Base-by-base conservation (phyloP, 2,888 invertebrate species). In the Brachynemurus nebulosus region DNA sequence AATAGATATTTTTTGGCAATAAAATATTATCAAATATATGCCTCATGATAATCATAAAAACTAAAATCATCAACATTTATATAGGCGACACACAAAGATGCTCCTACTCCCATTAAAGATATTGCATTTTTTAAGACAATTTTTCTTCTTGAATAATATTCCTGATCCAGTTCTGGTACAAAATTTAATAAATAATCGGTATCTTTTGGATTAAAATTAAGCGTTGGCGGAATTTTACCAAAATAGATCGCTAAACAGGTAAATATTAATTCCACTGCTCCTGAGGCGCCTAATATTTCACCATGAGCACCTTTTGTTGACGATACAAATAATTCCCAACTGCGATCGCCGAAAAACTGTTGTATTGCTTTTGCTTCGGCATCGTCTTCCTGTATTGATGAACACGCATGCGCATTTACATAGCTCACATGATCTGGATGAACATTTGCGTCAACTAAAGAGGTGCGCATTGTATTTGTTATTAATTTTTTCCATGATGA, bases 61-160 rank as follows among this genome's bases (percentile, higher is more conserved):
- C n/a, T n/a, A n/a, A n/a, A n/a, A n/a, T n/a, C n/a, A n/a, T n/a
- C n/a, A n/a, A n/a, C n/a, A n/a, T n/a, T n/a, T n/a, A n/a, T n/a
- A n/a, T n/a, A 25, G 11, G 27, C 27, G 49, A 80, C 64, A 64
- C 89, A 86, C 33, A 93, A 67, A 46, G 84, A 80, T 18, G 93
- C 92, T 73, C 97, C 98, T 3, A 96, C 97, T 35, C 97, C 97
- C 44, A 97, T 97, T 72, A 98, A 98, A 4, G 97, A 97, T 72
- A 98, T 97, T 1, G 97, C 93, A 68, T 98, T 98, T 63, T 91
- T 93, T 41, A 98, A 63, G 12, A 91, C 93, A 54, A 92, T 68
- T 57, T 81, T 73, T 55, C 64, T 69, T 38, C 51, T 58, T 34
- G 52, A 52, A 40, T 63, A 57, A 88, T 88, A 89, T 49, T 66